These are phyloP conservation scores for Nebria ingens DNA, from an alignment of 1,140 invertebrate genomes.

Conservation along the genomic window DNA sequence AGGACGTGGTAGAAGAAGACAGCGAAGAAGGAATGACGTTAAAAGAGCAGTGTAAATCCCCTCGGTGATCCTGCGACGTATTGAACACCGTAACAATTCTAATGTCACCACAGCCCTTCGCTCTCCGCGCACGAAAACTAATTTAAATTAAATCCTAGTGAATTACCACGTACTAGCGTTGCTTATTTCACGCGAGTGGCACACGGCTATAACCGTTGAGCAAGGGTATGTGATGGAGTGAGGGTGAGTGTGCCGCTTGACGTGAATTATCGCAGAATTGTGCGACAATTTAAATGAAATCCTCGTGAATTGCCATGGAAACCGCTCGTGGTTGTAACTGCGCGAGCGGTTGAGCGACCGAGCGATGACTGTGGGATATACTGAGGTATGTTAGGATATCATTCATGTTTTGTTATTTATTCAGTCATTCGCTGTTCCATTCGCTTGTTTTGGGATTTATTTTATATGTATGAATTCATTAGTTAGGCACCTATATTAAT, in stretches of 20 bases:
- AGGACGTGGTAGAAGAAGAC: not conserved
- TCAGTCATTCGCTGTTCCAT: too few relatives aligned
- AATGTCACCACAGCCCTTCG: constrained; percentile 26
- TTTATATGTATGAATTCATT: too few relatives aligned
- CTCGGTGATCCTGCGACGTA: constrained; percentile 15
- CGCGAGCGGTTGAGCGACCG: not conserved
- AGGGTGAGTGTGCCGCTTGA: constrained; percentile 12
- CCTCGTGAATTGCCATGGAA: constrained; percentile 30
- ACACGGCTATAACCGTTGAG: not conserved
- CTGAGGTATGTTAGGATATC: too few relatives aligned
- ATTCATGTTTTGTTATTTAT: too few relatives aligned
- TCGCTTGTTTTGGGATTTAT: too few relatives aligned
- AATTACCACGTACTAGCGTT: constrained; percentile 25
- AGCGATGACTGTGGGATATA: too few relatives aligned
- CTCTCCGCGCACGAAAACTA: constrained; percentile 33
- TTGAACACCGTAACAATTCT: constrained; percentile 23
- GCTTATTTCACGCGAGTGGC: constrained; percentile 9
- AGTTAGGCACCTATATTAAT: too few relatives aligned
- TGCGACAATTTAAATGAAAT: constrained; percentile 31
- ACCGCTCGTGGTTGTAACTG: constrained; percentile 25
- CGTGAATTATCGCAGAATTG: constrained; percentile 12
- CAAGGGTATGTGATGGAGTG: not conserved
- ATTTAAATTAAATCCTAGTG: constrained; percentile 34
- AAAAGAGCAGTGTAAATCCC: constrained; percentile 11
- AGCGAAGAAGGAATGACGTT: not conserved